Evolutionary conservation across 1,140 invertebrate genomes (phyloP), one percentile per base, ranked within the genome.

Genomic region (Globodera ellingtonae): DNA sequence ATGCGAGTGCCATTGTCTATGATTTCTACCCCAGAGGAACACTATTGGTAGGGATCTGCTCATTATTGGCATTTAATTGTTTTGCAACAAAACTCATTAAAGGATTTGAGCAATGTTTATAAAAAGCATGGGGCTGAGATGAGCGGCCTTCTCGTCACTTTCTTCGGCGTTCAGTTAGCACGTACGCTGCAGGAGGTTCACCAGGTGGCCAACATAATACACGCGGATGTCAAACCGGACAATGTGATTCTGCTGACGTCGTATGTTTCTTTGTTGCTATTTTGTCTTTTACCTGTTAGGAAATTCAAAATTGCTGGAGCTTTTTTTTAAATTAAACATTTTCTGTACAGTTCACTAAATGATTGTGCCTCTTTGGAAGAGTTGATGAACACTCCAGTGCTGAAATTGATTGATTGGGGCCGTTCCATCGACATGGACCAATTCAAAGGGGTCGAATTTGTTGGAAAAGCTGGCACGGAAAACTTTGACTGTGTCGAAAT

Each of bases 401-500:
- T 84, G 47, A 84, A 86, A 52, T 75, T 84, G 6, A 84, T 84
- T 65, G 83, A 84, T 48, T 84, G 72, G 48, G 83, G 83, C 1
- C 82, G 83, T 46, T 71, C 83, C 65, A 84, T 84, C 75, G 83
- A 84, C 70, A 87, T 84, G 83, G 8, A 83, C 21, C 70, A 85
- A 35, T 76, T 50, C 46, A 46, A 52, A 7, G 82, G 66, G 18
- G 35, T 71, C 44, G 48, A n/a, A 62, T 84, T 87, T 76, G 80
- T n/a, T 8, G 83, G 83, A 52, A 59, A 73, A 50, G 85, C 83
- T n/a, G 81, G 74, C 15, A 84, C 83, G 8, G 65, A 84, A 24
- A 72, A 85, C 18, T 84, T 84, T 72, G 83, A 84, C 47, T 84
- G 83, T 72, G 56, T 83, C 21, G 83, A 84, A 70, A 84, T 84